Evolutionary conservation across 1,140 invertebrate genomes (phyloP).

Genomic region (Hydropsyche tenuis): DNA sequence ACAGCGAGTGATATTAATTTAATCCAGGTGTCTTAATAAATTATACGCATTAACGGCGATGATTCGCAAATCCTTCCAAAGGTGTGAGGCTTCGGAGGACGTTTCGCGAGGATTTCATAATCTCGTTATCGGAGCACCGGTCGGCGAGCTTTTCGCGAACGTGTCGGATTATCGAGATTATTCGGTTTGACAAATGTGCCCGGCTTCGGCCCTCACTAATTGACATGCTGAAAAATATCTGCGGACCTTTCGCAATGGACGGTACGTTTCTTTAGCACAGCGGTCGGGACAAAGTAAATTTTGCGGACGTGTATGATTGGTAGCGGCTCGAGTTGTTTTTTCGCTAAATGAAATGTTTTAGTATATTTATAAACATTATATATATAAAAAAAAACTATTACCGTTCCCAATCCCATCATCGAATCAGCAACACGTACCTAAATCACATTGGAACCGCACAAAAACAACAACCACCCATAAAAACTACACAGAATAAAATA

Average conservation of each 20-base stretch:
- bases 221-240: constrained; percentile 28
- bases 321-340: too few species aligned
- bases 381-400: too few species aligned
- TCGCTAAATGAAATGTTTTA: too few species aligned
- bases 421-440: not conserved
- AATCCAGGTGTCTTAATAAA: constrained; percentile 42
- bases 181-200: constrained; percentile 35
- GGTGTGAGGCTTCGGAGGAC: not conserved
- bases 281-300: too few species aligned
- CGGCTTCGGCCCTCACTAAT: constrained; percentile 14
- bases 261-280: too few species aligned
- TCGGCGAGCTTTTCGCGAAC: constrained; percentile 18
- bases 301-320: not conserved
- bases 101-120: constrained; percentile 40
- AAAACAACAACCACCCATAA: not conserved
- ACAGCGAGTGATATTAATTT: constrained; percentile 35
- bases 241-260: not conserved
- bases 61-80: constrained; percentile 37
- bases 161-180: constrained; percentile 40
- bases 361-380: too few species aligned
- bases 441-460: too few species aligned
- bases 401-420: too few species aligned
- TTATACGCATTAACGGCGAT: constrained; percentile 41
- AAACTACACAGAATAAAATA: not conserved
- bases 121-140: constrained; percentile 31